Evolutionary conservation across 2,797 vertebrate species (phyloP).

Genomic region (Cottoperca gobio): DNA sequence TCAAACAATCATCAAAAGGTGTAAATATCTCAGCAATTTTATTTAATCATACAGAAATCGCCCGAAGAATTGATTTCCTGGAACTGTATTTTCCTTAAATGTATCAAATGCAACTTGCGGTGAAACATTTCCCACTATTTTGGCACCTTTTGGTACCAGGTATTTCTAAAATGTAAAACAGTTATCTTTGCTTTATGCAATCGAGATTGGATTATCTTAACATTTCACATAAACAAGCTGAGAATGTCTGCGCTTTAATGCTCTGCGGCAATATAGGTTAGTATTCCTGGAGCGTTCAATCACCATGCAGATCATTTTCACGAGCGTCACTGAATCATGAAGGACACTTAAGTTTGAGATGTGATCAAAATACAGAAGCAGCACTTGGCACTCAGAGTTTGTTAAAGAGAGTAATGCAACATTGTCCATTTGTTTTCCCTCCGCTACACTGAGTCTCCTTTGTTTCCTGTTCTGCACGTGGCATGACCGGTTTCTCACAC

Average conservation of each 20-base stretch:
- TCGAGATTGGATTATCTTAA: conserved; percentile 68
- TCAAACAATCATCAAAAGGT: conserved; percentile 39
- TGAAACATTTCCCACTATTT: conserved; percentile 22
- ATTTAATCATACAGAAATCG: conserved; percentile 50
- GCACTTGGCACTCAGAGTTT: conserved; percentile 46
- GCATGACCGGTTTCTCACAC: not conserved
- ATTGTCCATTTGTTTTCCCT: conserved; percentile 48
- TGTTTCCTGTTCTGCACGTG: conserved; percentile 12
- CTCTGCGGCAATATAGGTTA: conserved; percentile 64
- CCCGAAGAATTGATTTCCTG: conserved; percentile 13
- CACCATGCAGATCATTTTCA: conserved; percentile 80
- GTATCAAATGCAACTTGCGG: conserved; percentile 43
- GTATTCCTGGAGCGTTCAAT: conserved; percentile 73
- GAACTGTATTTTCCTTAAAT: conserved; percentile 6
- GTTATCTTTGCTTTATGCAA: conserved; percentile 51
- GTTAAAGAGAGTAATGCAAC: conserved; percentile 53
- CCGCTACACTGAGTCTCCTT: conserved; percentile 20
- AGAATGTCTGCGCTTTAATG: conserved; percentile 58
- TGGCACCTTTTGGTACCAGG: conserved; percentile 20
- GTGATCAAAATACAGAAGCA: conserved; percentile 77
- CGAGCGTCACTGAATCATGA: conserved; percentile 77
- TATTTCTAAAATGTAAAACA: conserved; percentile 34
- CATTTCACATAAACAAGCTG: conserved; percentile 59
- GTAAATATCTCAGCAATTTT: conserved; percentile 54
- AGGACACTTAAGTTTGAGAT: conserved; percentile 82